Base-by-base conservation (phyloP, 2,888 invertebrate genomes). In the Megalurothrips usitatus region DNA sequence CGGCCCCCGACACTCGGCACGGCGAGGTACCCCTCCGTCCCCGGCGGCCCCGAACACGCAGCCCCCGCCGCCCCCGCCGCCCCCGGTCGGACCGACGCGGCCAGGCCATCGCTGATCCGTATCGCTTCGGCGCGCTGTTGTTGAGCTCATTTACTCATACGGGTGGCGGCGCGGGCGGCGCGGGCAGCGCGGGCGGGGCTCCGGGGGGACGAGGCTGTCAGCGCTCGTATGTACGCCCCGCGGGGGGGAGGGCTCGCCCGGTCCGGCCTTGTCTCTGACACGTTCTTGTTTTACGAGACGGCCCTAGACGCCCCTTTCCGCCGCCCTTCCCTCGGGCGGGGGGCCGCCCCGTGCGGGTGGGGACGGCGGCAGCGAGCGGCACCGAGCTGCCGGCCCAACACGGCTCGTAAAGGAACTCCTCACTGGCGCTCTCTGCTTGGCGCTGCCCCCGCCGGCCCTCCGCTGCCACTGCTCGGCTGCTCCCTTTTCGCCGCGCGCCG, bases 231-330 rank as follows among this genome's bases (percentile, higher is more conserved):
- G 23, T 68, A 68, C 23, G 68, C 23, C 68, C n/a, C n/a, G n/a
- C n/a, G n/a, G n/a, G n/a, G n/a, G n/a, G n/a, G n/a, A n/a, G n/a
- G n/a, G n/a, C 49, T 14, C 49, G 49, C 52, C 52, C 52, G 68
- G 26, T 9, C 68, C 23, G 26, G 23, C 68, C 68, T 68, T 68
- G 68, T 68, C 68, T 68, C 68, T 23, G 68, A 68, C 68, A 68
- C 68, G 68, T 68, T 68, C 68, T 68, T 68, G 68, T 68, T 68
- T 68, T 68, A 68, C 68, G 68, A 68, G 68, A 68, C 68, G 17
- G 58, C 58, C 58, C 58, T 23, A 52, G 19, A 68, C 68, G 68
- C 68, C 68, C 68, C 26, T 19, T 43, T 43, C 34, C 58, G 58
- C 58, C 58, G 58, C 58, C 58, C 58, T 19, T 49, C 34, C 34